Conservation (phyloP, 2,888 invertebrate species). For the Spodoptera picta region DNA sequence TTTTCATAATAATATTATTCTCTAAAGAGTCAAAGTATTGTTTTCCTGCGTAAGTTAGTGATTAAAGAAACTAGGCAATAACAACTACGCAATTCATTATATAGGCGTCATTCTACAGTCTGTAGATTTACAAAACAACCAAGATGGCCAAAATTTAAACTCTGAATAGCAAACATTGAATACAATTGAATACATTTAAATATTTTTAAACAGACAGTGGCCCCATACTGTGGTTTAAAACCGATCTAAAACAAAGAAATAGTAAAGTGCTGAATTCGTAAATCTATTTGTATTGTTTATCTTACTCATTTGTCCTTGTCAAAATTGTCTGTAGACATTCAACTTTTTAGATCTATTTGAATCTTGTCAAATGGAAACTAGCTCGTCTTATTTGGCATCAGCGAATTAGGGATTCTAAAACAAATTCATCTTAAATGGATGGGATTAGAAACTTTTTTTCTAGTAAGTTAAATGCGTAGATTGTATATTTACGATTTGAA, state of each 20-base stretch:
- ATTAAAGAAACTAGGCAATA: constrained; percentile 7
- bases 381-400: neutral
- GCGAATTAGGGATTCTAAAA: neutral
- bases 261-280: constrained; percentile 34
- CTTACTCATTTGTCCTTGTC: constrained; percentile 25
- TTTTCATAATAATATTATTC: constrained; percentile 11
- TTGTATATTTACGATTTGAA: too few species aligned
- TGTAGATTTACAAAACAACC: constrained; percentile 36
- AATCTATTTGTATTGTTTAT: constrained; percentile 34
- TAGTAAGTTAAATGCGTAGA: too few species aligned
- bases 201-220: constrained; percentile 56
- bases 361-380: neutral
- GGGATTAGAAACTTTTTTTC: too few species aligned
- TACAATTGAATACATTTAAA: constrained; percentile 65
- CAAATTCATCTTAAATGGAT: neutral
- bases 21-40: neutral
- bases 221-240: constrained; percentile 55
- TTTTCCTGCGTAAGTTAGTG: constrained; percentile 1
- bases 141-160: constrained; percentile 51
- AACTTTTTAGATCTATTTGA: neutral
- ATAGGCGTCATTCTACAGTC: constrained; percentile 28
- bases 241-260: constrained; percentile 59
- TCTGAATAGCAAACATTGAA: constrained; percentile 57
- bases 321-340: constrained; percentile 2
- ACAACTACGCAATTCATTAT: constrained; percentile 4